Evolutionary conservation across 2,888 invertebrate species (phyloP), one percentile per base, ranked within the genome.

Genomic region (Elmis aenea): DNA sequence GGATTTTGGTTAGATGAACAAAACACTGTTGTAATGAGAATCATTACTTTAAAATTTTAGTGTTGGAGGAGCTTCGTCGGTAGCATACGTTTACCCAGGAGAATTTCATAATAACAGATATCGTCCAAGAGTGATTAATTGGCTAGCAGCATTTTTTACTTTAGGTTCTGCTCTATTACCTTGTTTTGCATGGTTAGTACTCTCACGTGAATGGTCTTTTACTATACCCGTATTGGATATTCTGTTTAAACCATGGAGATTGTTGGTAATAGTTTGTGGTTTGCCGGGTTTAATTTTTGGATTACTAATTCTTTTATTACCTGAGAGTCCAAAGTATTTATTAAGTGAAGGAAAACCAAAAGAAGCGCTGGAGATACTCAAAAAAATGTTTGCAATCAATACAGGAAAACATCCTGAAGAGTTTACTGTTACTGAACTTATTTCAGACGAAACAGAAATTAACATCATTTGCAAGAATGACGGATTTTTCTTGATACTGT

Each of bases 71-170:
- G 66, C 73, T 5, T 71, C 73, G 4, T 70, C 73, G 1, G 68
- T 72, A 5, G 60, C 73, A 2, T 74, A 72, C 45, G 72, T 72
- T 2, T 74, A 71, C 48, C 58, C 71, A 9, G 72, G 74, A 5
- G 75, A 75, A 54, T 74, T 74, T 48, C 73, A 74, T 45, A 66
- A 69, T 13, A 56, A 64, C 21, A 59, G 55, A 26, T 63, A 66
- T 23, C 62, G 74, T 5, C 68, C 73, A 1, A 68, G 69, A 50
- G 67, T 65, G 1, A 57, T 68, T 13, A 57, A 67, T 0, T 66
- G 64, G 61, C 59, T 67, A 42, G 60, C 64, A 8, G 58, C 65
- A 3, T 68, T 67, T 40, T 65, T 67, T 2, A 66, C 67, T 4
- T 47, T 63, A 8, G 68, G 62, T 6, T 64, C 64, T 42, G 61